Evolutionary conservation across 2,797 vertebrate genomes (phyloP).

Genomic region (Pachyuromys duprasi): DNA sequence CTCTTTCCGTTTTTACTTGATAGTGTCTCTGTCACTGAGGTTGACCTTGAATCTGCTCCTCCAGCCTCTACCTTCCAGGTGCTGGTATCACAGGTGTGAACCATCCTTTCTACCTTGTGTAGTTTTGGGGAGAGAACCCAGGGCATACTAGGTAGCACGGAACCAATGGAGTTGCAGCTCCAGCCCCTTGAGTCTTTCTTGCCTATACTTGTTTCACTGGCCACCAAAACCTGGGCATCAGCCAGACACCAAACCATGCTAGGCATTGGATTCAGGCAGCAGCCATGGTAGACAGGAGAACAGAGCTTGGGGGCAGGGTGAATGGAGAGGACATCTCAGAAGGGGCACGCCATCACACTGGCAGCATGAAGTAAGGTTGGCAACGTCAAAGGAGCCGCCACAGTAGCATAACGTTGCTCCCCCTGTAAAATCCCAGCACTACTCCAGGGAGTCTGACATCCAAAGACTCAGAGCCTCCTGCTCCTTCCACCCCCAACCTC

Average conservation of each 20-base stretch:
- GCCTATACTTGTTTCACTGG: not conserved
- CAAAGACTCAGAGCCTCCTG: not conserved
- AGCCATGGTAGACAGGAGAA: not conserved
- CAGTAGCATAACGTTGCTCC: not conserved
- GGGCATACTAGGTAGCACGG: not conserved
- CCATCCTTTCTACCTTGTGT: not conserved
- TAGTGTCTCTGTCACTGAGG: not conserved
- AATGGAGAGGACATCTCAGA: not conserved
- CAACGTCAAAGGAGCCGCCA: not conserved
- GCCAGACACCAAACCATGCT: not conserved
- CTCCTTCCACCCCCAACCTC: not conserved
- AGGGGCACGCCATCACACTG: fast-evolving
- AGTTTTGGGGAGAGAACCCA: not conserved
- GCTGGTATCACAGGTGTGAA: not conserved
- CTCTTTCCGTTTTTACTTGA: too few relatives aligned
- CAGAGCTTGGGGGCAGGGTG: not conserved
- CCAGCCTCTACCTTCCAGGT: not conserved
- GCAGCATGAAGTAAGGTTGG: not conserved
- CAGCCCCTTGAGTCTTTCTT: not conserved
- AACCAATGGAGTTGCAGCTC: not conserved
- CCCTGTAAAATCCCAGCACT: not conserved
- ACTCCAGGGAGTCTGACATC: not conserved
- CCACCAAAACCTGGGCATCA: not conserved
- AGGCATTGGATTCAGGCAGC: not conserved
- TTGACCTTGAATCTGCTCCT: not conserved